Evolutionary conservation across 2,888 invertebrate species (phyloP).

Genomic region (Hirtodrosophila cameraria): DNA sequence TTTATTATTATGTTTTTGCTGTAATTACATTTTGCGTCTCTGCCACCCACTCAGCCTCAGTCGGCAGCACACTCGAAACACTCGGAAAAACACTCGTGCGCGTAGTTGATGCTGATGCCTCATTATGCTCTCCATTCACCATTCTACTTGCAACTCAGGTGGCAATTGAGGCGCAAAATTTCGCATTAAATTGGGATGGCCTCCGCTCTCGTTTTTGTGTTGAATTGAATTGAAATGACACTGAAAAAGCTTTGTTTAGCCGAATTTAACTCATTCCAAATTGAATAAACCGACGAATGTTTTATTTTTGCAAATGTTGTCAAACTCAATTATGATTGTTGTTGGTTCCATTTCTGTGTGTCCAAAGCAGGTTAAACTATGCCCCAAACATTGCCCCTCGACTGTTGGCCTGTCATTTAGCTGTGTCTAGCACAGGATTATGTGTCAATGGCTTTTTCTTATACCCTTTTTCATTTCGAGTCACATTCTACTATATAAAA

Average conservation of each 20-base stretch:
- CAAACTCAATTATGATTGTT: constrained; percentile 31
- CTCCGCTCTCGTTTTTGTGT: constrained; percentile 26
- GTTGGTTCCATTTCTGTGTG: constrained; percentile 3
- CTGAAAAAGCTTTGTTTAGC: constrained; percentile 58
- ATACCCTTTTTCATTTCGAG: too few species aligned
- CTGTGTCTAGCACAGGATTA: constrained; percentile 31
- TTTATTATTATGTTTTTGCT: constrained; percentile 28
- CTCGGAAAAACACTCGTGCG: constrained; percentile 44
- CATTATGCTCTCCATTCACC: constrained; percentile 49
- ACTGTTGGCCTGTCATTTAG: constrained; percentile 7
- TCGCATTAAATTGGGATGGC: constrained; percentile 46
- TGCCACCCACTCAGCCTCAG: constrained; percentile 34
- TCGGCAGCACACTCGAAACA: constrained; percentile 25
- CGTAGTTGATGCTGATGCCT: constrained; percentile 35
- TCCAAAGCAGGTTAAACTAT: background rate
- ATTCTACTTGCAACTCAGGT: too few species aligned
- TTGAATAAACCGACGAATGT: constrained; percentile 48
- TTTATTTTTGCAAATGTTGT: constrained; percentile 23
- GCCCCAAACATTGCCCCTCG: background rate
- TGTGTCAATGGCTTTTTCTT: constrained; percentile 4
- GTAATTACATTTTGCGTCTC: constrained; percentile 38
- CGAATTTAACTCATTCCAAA: constrained; percentile 64
- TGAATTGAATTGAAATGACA: constrained; percentile 70
- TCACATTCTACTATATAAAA: too few species aligned
- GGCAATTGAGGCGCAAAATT: constrained; percentile 46